Evolutionary conservation across 1,140 invertebrate genomes (phyloP), one percentile per base, ranked within the genome.

Genomic region (Ericerus pela): DNA sequence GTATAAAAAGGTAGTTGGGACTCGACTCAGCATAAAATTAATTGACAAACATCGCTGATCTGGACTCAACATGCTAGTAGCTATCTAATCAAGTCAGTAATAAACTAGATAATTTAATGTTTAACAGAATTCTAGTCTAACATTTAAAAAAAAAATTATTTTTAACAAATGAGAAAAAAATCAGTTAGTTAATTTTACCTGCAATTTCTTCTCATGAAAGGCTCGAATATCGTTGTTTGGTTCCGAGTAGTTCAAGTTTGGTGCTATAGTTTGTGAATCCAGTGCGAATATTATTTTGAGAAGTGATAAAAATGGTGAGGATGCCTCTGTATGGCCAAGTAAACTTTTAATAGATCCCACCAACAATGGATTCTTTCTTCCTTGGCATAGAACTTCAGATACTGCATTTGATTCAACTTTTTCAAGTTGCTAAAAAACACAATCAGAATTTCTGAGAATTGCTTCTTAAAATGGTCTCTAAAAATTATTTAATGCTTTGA

Each of bases 331-430:
- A 63, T 88, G 83, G 0, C 85, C 85, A 69, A 85, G 75, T 66
- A 85, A 87, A 11, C 80, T 79, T 65, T 87, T 87, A 1, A 85
- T 74, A 1, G 82, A 82, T 3, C 85, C 84, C 58, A 88, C 76
- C 3, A 79, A 65, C 3, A 88, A 70, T 16, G 84, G 80, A 10
- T 64, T 54, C n/a, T 59, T 63, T 58, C 62, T 54, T 6, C 59
- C 47, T 38, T 47, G 43, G 31, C 57, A 60, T 41, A 63, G 60
- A 1, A 64, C 56, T 31, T 63, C 54, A n/a, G 53, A 51, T 1
- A 61, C 10, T 37, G 56, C 33, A 24, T 63, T 61, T 26, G 62
- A 51, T 36, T 65, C 64, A 20, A 57, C 33, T 14, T 56, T 54
- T 28, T 65, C 64, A 16, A 61, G 22, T 38, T 53, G 41, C 61